Conservation (phyloP, 2,797 vertebrate species). For the Euphonia xanthogaster region DNA sequence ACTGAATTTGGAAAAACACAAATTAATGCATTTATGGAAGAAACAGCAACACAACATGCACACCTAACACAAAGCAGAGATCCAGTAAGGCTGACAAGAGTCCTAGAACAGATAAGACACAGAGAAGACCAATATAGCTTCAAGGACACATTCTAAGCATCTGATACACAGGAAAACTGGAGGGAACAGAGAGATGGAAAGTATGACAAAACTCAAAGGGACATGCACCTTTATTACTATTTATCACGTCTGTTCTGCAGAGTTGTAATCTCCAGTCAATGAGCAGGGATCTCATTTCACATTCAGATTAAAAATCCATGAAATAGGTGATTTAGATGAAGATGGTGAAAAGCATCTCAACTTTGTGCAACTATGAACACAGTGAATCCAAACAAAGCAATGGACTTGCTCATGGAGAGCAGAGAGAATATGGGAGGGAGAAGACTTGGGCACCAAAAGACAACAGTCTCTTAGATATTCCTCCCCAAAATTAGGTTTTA, state of each 20-base stretch:
- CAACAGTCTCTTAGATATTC: background rate
- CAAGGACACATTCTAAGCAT: background rate
- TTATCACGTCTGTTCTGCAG: background rate
- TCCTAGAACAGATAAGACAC: background rate
- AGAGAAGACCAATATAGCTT: background rate
- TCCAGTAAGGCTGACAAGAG: background rate
- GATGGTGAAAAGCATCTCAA: background rate
- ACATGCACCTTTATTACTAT: constrained; percentile 18
- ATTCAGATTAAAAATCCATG: background rate
- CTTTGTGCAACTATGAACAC: background rate
- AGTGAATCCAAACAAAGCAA: background rate
- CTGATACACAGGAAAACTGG: background rate
- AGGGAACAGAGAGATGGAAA: background rate
- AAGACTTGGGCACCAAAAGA: background rate
- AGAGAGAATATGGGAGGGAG: background rate
- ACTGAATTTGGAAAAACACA: background rate
- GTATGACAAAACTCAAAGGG: constrained; percentile 8
- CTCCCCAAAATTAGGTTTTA: background rate
- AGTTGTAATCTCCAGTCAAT: background rate
- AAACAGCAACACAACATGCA: background rate
- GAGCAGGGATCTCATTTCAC: background rate
- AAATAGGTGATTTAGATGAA: background rate
- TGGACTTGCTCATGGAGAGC: background rate
- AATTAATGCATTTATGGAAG: constrained; percentile 22
- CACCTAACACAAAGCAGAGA: background rate